Evolutionary conservation across 2,888 invertebrate genomes (phyloP).

Genomic region (Drosophila mimetica): DNA sequence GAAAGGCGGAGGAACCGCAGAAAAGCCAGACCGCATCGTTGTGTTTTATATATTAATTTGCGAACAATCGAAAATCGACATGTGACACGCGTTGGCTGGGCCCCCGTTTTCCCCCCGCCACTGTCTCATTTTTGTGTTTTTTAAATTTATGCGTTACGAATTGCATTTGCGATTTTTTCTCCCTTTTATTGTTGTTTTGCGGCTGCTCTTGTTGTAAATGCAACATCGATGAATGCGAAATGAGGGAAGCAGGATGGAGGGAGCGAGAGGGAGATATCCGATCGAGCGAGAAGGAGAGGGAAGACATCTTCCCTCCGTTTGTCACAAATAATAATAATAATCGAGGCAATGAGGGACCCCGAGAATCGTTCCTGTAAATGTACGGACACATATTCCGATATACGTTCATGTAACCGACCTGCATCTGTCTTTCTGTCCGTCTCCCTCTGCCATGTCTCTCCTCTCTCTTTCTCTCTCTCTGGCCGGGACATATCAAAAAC

Average conservation of each 20-base stretch:
- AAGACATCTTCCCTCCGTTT: slow-evolving; percentile 42
- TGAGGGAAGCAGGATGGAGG: slow-evolving; percentile 31
- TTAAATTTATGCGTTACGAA: slow-evolving; percentile 80
- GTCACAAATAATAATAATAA: slow-evolving; percentile 74
- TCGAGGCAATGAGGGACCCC: slow-evolving; percentile 44
- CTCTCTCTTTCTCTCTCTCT: slow-evolving; percentile 13
- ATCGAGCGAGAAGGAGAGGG: slow-evolving; percentile 16
- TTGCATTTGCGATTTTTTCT: slow-evolving; percentile 70
- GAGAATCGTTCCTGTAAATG: slow-evolving; percentile 40
- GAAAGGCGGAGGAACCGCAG: slow-evolving; percentile 36
- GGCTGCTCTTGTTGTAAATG: slow-evolving; percentile 50
- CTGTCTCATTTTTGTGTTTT: slow-evolving; percentile 45
- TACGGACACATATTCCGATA: slow-evolving; percentile 22
- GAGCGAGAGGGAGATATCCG: slow-evolving; percentile 1
- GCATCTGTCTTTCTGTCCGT: slow-evolving; percentile 39
- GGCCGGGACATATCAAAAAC: slow-evolving; percentile 71
- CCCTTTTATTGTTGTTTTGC: slow-evolving; percentile 31
- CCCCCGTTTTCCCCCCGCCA: background rate
- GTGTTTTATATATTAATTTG: slow-evolving; percentile 81
- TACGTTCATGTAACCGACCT: slow-evolving; percentile 52
- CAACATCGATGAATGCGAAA: slow-evolving; percentile 69
- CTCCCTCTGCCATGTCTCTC: slow-evolving; percentile 29
- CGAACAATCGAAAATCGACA: slow-evolving; percentile 83
- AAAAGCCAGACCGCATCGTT: slow-evolving; percentile 44
- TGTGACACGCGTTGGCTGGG: slow-evolving; percentile 80